phyloP scores from a whole-genome alignment of 2,888 invertebrate genomes.

The Conops quadrifasciatus region DNA sequence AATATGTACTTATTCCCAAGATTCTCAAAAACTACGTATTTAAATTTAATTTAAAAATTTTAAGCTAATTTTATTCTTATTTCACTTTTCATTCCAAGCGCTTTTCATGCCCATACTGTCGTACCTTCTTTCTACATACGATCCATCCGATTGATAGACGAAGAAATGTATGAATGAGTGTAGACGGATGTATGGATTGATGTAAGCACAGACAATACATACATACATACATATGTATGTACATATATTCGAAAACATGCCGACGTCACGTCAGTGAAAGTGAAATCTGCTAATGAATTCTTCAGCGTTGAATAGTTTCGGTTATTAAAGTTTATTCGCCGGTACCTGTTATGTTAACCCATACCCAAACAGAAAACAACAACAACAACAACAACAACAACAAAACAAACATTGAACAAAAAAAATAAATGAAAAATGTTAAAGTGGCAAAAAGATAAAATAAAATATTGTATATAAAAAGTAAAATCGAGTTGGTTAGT shows the following conservation, averaged over 20 bases:
- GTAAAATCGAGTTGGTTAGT: not conserved
- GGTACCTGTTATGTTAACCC: slow-evolving; percentile 14
- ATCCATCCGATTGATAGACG: not conserved
- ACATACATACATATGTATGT: too few species aligned
- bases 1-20: too few species aligned
- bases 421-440: slow-evolving; percentile 4
- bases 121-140: slow-evolving; percentile 8
- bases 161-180: too few species aligned
- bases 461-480: not conserved
- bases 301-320: slow-evolving; percentile 62
- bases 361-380: slow-evolving; percentile 1
- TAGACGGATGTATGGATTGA: not conserved
- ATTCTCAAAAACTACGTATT: too few species aligned
- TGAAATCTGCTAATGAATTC: slow-evolving; percentile 64
- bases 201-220: not conserved
- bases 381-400: not conserved
- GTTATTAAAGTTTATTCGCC: slow-evolving; percentile 50
- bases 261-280: slow-evolving; percentile 62
- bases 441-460: not conserved
- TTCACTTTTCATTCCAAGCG: not conserved
- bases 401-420: not conserved
- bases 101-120: slow-evolving; percentile 10
- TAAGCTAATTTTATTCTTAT: too few species aligned
- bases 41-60: too few species aligned
- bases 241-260: slow-evolving; percentile 14